phyloP scores from a whole-genome alignment of 1,140 invertebrate genomes.

The Trachymyrmex cornetzi region DNA sequence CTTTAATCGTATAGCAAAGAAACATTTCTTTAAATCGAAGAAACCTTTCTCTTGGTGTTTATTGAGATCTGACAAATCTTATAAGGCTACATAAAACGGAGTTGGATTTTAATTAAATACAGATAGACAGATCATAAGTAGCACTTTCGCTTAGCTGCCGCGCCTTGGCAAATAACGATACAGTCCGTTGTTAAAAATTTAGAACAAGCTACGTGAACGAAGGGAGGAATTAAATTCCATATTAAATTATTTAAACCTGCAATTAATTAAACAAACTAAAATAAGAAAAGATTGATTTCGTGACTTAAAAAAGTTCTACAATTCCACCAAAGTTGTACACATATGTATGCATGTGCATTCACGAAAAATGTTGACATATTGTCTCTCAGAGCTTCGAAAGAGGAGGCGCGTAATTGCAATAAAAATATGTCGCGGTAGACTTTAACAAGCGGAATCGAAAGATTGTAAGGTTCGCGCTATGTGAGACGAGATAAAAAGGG shows the following conservation, averaged over 20 bases:
- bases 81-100: neutral
- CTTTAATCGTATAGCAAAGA: too few species aligned
- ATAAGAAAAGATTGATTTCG: neutral
- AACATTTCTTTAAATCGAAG: too few species aligned
- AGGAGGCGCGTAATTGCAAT: conserved; percentile 3
- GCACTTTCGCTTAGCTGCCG: neutral
- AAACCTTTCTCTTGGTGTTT: too few species aligned
- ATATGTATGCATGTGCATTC: neutral
- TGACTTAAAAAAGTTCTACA: neutral
- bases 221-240: neutral
- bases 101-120: neutral
- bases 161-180: neutral
- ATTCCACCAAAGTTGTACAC: neutral
- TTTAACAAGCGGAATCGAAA: conserved; percentile 49
- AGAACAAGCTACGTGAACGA: neutral
- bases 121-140: neutral
- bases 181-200: neutral
- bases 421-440: conserved; percentile 13
- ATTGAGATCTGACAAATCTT: too few species aligned
- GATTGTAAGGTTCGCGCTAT: neutral
- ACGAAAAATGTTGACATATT: neutral
- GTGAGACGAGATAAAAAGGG: conserved; percentile 45
- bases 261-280: neutral
- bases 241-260: neutral
- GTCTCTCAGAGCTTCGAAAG: neutral